These are phyloP conservation scores for Vanessa cardui DNA, from an alignment of 2,888 invertebrate species.

Conservation along the genomic window DNA sequence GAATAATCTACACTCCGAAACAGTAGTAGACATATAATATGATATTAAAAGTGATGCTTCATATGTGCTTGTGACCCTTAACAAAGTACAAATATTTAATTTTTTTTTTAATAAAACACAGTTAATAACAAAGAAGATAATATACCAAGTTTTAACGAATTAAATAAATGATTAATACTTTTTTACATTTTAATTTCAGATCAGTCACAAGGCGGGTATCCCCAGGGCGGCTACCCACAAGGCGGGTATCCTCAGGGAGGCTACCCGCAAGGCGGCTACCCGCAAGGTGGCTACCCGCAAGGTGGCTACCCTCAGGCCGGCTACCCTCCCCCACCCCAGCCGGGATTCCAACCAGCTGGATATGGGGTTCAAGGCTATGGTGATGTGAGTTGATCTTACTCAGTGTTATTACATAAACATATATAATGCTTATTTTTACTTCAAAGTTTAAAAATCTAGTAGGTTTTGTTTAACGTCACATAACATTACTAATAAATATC, in stretches of 20 bases:
- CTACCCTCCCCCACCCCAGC: conserved; percentile 49
- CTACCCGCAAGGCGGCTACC: conserved; percentile 50
- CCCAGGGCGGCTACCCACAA: conserved; percentile 64
- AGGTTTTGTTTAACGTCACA: conserved; percentile 5
- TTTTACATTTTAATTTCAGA: conserved; percentile 29
- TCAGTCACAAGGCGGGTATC: conserved; percentile 62
- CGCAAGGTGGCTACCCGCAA: conserved; percentile 53
- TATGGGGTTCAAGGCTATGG: conserved; percentile 65
- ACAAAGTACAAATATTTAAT: too few species aligned
- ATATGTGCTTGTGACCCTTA: too few species aligned
- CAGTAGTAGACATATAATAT: too few species aligned
- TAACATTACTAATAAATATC: too few species aligned
- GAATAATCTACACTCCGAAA: too few species aligned
- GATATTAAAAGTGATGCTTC: too few species aligned
- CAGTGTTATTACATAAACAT: too few species aligned
- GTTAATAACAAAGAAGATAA: too few species aligned
- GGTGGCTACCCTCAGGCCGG: conserved; percentile 48
- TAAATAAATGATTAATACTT: not conserved
- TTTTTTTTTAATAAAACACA: too few species aligned
- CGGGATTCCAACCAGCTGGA: conserved; percentile 56
- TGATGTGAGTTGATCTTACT: conserved; percentile 61
- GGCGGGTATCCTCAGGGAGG: conserved; percentile 56
- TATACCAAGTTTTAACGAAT: too few species aligned
- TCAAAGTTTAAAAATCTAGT: conserved; percentile 10
- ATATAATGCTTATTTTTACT: not conserved